Evolutionary conservation across 2,888 invertebrate species (phyloP).

Genomic region (Diachrysia chrysitis): DNA sequence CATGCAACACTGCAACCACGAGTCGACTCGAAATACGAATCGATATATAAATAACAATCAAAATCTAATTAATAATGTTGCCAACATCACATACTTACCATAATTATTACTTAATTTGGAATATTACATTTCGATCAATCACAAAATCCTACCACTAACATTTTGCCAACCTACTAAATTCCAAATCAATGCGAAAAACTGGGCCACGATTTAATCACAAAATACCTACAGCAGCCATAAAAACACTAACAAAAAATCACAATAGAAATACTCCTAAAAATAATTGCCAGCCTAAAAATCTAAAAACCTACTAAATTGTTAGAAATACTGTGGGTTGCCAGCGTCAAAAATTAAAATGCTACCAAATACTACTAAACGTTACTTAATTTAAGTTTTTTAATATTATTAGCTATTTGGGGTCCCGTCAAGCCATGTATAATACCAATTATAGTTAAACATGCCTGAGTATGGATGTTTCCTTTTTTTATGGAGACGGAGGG

Average conservation of each 20-base stretch:
- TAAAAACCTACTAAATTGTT: constrained; percentile 49
- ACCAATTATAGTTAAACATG: constrained; percentile 81
- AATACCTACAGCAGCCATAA: constrained; percentile 39
- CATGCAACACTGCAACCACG: background rate
- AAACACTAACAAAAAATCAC: constrained; percentile 12
- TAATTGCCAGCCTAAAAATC: constrained; percentile 51
- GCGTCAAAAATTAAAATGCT: constrained; percentile 35
- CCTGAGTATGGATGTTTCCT: constrained; percentile 83
- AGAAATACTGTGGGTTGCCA: constrained; percentile 60
- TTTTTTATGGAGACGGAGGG: constrained; percentile 81
- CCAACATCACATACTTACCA: constrained; percentile 42
- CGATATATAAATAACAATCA: background rate
- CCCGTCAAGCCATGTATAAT: constrained; percentile 75
- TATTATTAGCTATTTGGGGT: constrained; percentile 77
- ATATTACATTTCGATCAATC: constrained; percentile 50
- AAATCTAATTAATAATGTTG: constrained; percentile 47
- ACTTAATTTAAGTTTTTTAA: constrained; percentile 29
- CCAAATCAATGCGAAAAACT: constrained; percentile 20
- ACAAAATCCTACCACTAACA: constrained; percentile 50
- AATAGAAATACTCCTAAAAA: constrained; percentile 45
- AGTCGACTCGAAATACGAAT: no score
- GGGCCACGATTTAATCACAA: constrained; percentile 41
- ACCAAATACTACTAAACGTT: constrained; percentile 39
- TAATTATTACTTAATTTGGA: constrained; percentile 55
- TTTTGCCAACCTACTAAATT: constrained; percentile 48